These are phyloP conservation scores for Hippasteria phrygiana DNA, from an alignment of 53 echinoderm and acorn worm genomes.

Conservation along the genomic window DNA sequence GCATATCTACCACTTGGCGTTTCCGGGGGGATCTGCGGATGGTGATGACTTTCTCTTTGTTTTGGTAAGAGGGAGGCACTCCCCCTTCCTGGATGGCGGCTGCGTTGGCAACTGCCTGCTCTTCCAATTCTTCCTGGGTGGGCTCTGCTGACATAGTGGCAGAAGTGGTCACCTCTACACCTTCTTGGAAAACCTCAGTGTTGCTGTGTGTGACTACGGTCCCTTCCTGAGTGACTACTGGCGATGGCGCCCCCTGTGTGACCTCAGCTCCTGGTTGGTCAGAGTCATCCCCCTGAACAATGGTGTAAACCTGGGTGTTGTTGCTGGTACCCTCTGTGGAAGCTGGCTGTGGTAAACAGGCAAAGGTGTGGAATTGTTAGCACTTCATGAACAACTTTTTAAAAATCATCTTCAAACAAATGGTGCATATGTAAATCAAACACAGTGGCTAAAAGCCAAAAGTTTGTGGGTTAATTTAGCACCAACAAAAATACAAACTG, in stretches of 20 bases:
- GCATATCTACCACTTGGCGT: not conserved
- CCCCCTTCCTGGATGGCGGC: conserved; percentile 60
- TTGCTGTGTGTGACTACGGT: not conserved
- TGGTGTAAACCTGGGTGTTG: conserved; percentile 91
- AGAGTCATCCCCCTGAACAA: conserved; percentile 82
- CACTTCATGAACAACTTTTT: not conserved
- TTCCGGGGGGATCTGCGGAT: conserved; percentile 54
- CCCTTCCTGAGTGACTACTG: conserved; percentile 50
- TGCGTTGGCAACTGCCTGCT: conserved; percentile 59
- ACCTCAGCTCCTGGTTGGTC: conserved; percentile 52
- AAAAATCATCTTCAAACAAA: too few relatives aligned
- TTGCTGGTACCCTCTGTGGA: conserved; percentile 68
- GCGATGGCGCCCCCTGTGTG: too few relatives aligned
- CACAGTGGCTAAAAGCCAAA: too few relatives aligned
- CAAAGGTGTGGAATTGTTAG: not conserved
- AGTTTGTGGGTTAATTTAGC: too few relatives aligned
- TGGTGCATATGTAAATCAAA: too few relatives aligned
- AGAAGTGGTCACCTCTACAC: conserved; percentile 33
- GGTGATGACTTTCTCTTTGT: conserved; percentile 51
- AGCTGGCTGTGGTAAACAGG: conserved; percentile 6
- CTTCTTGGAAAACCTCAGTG: conserved; percentile 36
- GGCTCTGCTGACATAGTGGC: conserved; percentile 28
- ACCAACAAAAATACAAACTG: too few relatives aligned
- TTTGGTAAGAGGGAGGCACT: conserved; percentile 22
- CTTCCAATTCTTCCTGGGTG: conserved; percentile 43